Percentiles rank a stretch among this genome's conserved stretches.
These are phyloP conservation scores for Amiota minor DNA, from an alignment of 2,888 invertebrate genomes.

Conservation along the genomic window DNA sequence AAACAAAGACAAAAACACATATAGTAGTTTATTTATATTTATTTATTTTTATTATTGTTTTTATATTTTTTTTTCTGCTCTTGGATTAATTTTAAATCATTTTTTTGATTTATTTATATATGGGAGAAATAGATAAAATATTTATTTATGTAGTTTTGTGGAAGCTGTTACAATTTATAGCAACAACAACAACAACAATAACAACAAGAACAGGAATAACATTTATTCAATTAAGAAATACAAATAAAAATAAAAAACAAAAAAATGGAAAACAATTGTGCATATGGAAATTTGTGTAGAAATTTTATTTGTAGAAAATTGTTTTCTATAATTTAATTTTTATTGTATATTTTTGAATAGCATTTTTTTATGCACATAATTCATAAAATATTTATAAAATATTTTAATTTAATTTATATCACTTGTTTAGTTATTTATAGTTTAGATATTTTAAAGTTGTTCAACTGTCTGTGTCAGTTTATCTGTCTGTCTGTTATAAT, in stretches of 20 bases:
- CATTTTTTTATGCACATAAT: too few species aligned
- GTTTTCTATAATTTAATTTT: too few species aligned
- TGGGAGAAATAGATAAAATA: neutral
- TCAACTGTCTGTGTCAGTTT: too few species aligned
- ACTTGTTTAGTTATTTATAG: too few species aligned
- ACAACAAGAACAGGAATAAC: neutral
- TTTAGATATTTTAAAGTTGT: too few species aligned
- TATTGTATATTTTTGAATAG: too few species aligned
- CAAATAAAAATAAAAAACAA: neutral
- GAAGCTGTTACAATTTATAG: conserved; percentile 6
- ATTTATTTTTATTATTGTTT: neutral
- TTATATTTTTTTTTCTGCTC: neutral
- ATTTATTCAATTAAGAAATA: neutral
- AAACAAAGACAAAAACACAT: neutral
- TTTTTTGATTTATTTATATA: conserved; percentile 17
- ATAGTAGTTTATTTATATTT: conserved; percentile 9
- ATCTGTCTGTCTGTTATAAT: too few species aligned
- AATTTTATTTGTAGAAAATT: too few species aligned
- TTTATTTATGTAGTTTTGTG: conserved; percentile 5
- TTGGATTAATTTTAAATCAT: neutral
- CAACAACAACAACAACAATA: neutral
- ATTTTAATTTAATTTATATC: too few species aligned
- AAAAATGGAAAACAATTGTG: neutral
- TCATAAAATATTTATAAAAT: too few species aligned
- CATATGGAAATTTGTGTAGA: too few species aligned